Base-by-base conservation (phyloP, 2,888 invertebrate genomes). In the Lasius platythorax region DNA sequence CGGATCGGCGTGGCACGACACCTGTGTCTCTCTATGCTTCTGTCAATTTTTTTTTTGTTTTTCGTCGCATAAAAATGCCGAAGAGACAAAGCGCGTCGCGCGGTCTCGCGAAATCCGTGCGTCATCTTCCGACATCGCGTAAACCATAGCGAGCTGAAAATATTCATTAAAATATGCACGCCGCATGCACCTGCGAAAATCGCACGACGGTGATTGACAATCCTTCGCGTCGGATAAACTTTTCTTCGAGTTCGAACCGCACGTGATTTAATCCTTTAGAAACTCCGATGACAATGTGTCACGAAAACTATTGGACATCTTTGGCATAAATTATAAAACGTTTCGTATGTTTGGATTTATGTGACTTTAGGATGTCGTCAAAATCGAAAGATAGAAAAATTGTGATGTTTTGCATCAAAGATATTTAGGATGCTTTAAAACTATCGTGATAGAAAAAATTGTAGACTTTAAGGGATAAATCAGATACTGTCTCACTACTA, bases 121-220 rank as follows among this genome's bases (percentile, higher is more conserved):
- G 61, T 70, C 74, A 74, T 61, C 46, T 73, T 73, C 37, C 61
- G 79, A 18, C 37, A 61, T 73, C 74, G 73, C 23, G 79, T 40
- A 11, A 78, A 78, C 15, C 56, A 37, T 56, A 40, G 28, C 58
- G 30, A 72, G 43, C 33, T 72, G 79, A 72, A 61, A 46, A 61
- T 46, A 23, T 46, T 73, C 61, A 79, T 79, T 50, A 50, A 50
- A 50, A 12, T 70, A 79, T 18, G 37, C 23, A 33, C 70, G 78
- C 23, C 18, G 74, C 46, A 50, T 5, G 33, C 18, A 46, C 33
- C 9, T 43, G 23, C 33, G 74, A 73, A 73, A 72, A 43, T 23
- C 43, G 11, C 43, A 46, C 56, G 46, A n/a, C 61, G 79, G n/a
- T 70, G 72, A 72, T 61, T 58, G 79, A 79, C 79, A 28, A 15